Conservation (phyloP, 2,888 invertebrate genomes). For the Leptarthrus brevirostris region DNA sequence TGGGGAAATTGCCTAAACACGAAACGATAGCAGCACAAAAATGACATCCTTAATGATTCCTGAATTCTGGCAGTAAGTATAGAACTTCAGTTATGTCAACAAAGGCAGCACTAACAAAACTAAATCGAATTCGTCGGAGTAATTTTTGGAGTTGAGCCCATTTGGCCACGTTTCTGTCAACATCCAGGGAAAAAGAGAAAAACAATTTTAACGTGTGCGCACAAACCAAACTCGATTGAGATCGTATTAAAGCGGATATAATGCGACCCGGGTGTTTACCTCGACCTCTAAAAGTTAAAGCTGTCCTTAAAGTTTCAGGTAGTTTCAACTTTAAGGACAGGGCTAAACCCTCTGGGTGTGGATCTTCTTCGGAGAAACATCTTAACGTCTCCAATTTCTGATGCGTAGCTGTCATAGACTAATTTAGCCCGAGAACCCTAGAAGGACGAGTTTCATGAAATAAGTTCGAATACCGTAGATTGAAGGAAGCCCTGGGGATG, state of each 20-base stretch:
- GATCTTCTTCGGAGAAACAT: background rate
- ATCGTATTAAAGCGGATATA: background rate
- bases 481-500: too few relatives aligned
- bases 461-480: too few relatives aligned
- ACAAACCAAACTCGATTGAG: background rate
- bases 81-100: background rate
- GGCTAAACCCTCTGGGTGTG: background rate
- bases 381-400: background rate
- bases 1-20: background rate
- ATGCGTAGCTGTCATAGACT: background rate
- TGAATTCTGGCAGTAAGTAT: constrained; percentile 4
- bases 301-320: background rate
- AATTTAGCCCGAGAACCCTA: background rate
- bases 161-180: background rate
- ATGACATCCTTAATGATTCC: constrained; percentile 8
- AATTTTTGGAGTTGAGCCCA: too few relatives aligned
- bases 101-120: background rate
- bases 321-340: background rate
- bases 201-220: background rate
- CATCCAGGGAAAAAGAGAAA: background rate
- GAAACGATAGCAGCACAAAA: background rate
- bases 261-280: background rate
- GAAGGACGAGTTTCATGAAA: background rate
- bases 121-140: too few relatives aligned
- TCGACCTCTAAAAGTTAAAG: background rate